phyloP scores from a whole-genome alignment of 2,113 vertebrate species.

The Ceyx melanurus region DNA sequence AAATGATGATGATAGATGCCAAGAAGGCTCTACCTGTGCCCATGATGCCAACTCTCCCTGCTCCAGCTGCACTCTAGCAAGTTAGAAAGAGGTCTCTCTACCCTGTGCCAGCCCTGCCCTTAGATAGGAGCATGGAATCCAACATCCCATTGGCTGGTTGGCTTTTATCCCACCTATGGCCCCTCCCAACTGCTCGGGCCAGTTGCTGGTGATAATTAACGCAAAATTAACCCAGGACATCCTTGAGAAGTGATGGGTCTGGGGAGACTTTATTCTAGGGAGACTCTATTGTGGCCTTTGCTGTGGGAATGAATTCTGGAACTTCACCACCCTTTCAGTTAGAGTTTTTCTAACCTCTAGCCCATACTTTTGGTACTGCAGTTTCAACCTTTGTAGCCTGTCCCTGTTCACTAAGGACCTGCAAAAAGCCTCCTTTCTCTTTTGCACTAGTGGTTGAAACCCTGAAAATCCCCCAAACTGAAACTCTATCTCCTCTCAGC shows the following conservation, averaged over 20 bases:
- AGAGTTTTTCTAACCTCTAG: not conserved
- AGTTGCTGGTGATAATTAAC: too few species aligned
- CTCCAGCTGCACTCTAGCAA: too few species aligned
- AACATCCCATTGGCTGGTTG: too few species aligned
- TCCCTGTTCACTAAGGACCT: not conserved
- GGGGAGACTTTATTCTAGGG: not conserved
- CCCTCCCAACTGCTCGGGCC: too few species aligned
- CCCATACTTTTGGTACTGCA: not conserved
- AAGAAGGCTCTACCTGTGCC: too few species aligned
- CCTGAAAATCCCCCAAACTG: not conserved
- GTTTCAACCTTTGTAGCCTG: not conserved
- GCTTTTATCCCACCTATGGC: too few species aligned
- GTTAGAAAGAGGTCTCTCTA: too few species aligned
- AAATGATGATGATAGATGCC: too few species aligned
- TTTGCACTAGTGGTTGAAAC: not conserved
- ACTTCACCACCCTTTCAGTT: not conserved
- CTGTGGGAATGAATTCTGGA: not conserved
- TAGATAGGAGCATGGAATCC: too few species aligned
- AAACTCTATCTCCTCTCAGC: not conserved
- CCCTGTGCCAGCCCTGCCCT: too few species aligned
- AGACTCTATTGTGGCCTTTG: not conserved
- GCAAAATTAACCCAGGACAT: too few species aligned
- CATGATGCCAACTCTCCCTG: too few species aligned
- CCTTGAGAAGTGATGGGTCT: not conserved
- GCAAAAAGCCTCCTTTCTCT: not conserved